phyloP scores from a whole-genome alignment of 2,888 invertebrate genomes.

The Loripinus fragilis region DNA sequence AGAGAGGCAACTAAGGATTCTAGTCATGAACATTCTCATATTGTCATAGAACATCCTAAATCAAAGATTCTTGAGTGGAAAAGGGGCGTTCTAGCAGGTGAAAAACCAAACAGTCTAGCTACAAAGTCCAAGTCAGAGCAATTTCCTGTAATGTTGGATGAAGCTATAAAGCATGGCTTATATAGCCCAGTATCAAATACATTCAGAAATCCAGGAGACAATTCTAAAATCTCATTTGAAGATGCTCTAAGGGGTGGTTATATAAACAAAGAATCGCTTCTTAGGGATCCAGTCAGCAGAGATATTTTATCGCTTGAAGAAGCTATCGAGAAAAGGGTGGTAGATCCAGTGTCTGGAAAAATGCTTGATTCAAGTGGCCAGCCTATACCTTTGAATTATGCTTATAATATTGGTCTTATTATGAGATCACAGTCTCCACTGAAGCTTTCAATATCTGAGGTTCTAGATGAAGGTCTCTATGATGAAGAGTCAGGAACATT shows the following conservation, averaged over 20 bases:
- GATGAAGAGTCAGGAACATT: conserved; percentile 73
- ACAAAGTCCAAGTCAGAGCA: conserved; percentile 18
- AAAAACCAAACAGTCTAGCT: not conserved
- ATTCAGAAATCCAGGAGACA: conserved; percentile 68
- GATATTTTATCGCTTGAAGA: conserved; percentile 77
- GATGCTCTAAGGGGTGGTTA: conserved; percentile 74
- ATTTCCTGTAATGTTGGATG: conserved; percentile 74
- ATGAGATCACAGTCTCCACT: conserved; percentile 75
- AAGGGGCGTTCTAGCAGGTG: not conserved
- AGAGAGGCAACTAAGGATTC: not conserved
- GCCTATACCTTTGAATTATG: conserved; percentile 77
- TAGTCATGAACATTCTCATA: not conserved
- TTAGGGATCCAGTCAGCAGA: conserved; percentile 76
- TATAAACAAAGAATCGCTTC: conserved; percentile 75
- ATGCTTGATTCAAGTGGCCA: conserved; percentile 77
- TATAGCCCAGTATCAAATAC: conserved; percentile 78
- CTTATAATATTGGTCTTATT: conserved; percentile 74
- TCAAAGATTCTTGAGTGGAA: conserved; percentile 14
- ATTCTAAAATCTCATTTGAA: conserved; percentile 65
- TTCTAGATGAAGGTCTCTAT: conserved; percentile 78
- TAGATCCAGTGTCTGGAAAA: conserved; percentile 76
- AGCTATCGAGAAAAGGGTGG: conserved; percentile 75
- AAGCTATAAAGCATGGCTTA: conserved; percentile 75
- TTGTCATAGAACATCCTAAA: not conserved
- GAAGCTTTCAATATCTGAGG: conserved; percentile 75